phyloP scores from a whole-genome alignment of 1,140 invertebrate species.

The Rhyacophila brunnea region DNA sequence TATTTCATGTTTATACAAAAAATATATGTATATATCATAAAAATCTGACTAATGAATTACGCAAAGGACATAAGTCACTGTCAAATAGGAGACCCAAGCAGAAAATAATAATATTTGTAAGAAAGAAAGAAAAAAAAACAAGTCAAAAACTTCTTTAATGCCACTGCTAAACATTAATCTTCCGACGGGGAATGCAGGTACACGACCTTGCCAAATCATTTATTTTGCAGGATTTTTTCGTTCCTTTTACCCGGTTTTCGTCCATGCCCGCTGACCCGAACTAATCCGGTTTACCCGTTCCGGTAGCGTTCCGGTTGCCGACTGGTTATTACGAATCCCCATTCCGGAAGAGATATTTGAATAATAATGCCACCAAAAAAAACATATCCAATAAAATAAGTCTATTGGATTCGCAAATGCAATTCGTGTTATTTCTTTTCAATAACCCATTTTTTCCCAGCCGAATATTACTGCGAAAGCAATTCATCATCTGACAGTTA shows the following conservation, averaged over 20 bases:
- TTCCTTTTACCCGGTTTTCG: not conserved
- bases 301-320: slow-evolving; percentile 9
- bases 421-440: not conserved
- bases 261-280: slow-evolving; percentile 14
- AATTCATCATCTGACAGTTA: too few relatives aligned
- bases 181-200: not conserved
- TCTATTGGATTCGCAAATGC: slow-evolving; percentile 14
- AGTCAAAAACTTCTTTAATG: not conserved
- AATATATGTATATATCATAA: too few relatives aligned
- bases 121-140: too few relatives aligned
- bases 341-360: slow-evolving; percentile 22
- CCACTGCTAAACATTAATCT: not conserved
- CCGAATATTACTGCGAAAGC: not conserved
- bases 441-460: not conserved
- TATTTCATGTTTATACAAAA: too few relatives aligned
- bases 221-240: slow-evolving; percentile 1
- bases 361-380: slow-evolving; percentile 15
- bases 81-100: not conserved
- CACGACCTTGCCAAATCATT: not conserved
- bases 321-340: slow-evolving; percentile 9
- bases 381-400: slow-evolving; percentile 18
- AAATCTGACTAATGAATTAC: too few relatives aligned
- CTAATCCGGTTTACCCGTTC: slow-evolving; percentile 20
- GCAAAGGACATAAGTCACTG: too few relatives aligned
- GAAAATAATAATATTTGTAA: too few relatives aligned